Evolutionary conservation across 2,113 vertebrate species (phyloP).

Genomic region (Laticauda laticaudata): DNA sequence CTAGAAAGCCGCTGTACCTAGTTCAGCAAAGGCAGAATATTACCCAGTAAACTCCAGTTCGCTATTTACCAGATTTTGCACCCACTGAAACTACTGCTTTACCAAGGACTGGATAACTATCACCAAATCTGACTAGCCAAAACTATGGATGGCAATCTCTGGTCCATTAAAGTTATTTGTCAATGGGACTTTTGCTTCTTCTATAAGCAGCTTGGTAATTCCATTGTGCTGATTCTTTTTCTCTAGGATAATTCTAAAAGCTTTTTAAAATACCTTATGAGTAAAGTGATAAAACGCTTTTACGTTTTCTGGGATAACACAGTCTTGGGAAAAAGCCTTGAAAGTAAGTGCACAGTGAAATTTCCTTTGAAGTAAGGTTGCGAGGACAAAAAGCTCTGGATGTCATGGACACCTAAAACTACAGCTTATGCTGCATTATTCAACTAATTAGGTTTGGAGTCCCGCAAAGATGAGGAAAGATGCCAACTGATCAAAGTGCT

Average conservation of each 20-base stretch:
- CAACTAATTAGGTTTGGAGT: slow-evolving; percentile 57
- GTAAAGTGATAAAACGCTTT: slow-evolving; percentile 47
- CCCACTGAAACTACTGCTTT: background rate
- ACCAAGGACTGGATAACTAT: background rate
- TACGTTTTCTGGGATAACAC: slow-evolving; percentile 42
- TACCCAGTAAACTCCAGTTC: background rate
- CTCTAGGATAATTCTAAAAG: slow-evolving; percentile 38
- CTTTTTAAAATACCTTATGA: slow-evolving; percentile 27
- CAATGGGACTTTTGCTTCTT: slow-evolving; percentile 29
- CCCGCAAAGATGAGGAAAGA: slow-evolving; percentile 52
- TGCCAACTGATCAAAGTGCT: slow-evolving; percentile 47
- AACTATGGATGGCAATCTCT: slow-evolving; percentile 24
- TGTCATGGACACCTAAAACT: slow-evolving; percentile 59
- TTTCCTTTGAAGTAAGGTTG: slow-evolving; percentile 65
- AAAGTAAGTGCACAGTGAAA: slow-evolving; percentile 50
- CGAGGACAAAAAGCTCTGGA: slow-evolving; percentile 58
- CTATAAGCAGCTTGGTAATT: background rate
- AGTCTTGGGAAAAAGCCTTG: slow-evolving; percentile 52
- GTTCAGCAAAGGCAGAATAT: background rate
- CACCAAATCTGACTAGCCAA: background rate
- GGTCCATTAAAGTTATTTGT: slow-evolving; percentile 14
- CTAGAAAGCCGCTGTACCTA: background rate
- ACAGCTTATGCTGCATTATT: slow-evolving; percentile 56
- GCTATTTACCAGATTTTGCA: background rate
- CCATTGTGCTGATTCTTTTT: slow-evolving; percentile 21